Base-by-base conservation (phyloP, 1,140 invertebrate species). In the Monochamus saltuarius region DNA sequence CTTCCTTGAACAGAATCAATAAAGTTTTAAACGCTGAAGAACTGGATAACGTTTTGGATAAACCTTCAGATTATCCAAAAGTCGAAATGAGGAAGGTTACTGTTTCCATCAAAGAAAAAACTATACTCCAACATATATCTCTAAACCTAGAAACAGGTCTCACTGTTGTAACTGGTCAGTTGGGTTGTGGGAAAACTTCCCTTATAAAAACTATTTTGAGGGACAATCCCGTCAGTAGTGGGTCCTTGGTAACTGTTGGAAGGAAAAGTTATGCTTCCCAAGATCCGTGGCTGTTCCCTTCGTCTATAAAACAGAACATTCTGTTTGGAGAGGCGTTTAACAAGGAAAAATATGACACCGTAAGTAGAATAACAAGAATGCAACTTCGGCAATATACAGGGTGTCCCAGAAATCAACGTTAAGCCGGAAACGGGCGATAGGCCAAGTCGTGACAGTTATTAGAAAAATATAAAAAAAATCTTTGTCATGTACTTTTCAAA, bases 161-260 rank as follows among this genome's bases (percentile, higher is more conserved):
- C 22, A 72, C 86, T 37, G 85, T 85, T 3, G 72, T 94, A 0
- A 85, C 90, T 39, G 92, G 92, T 16, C 82, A 86, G 43, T 88
- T 94, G 14, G 91, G 92, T 11, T 81, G 87, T 8, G 91, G 92
- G 7, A 95, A 95, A 81, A 87, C 85, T n/a, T 90, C 88, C 0
- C 66, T 92, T 0, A 73, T 92, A 0, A 81, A 91, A 67, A 78
- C 83, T 0, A 80, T 94, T 54, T 75, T 94, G 1, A 79, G 83
- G 17, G 92, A 94, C 72, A 72, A 92, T 39, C 84, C 86, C 14
- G 66, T 86, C 1, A 73, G 67, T 0, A 68, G 75, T 1, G 92
- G 92, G 1, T 75, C 68, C 4, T 37, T 92, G 0, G 74, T 78
- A 8, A 74, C 90, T 0, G 76, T 80, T 49, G 91, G 91, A n/a